A percentile compares a stretch with the other conserved stretches of the same genome.
Conservation (phyloP, 2,113 vertebrate species). For the Corythaixoides concolor region DNA sequence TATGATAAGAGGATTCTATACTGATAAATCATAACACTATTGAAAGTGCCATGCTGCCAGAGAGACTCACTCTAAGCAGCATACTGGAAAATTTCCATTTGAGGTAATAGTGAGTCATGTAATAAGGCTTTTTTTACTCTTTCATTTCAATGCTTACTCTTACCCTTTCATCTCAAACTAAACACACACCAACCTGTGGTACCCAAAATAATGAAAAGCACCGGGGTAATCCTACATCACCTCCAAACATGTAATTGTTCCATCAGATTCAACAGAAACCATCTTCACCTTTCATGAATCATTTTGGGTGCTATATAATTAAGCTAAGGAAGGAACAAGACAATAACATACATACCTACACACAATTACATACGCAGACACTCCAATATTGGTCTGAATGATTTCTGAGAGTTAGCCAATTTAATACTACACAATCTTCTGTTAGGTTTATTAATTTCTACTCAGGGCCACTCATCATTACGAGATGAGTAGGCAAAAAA, state of each 20-base stretch:
- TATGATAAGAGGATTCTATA: background rate
- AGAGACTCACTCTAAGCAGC: background rate
- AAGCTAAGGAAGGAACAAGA: background rate
- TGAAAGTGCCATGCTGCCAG: background rate
- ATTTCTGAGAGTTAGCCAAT: background rate
- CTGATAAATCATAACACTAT: background rate
- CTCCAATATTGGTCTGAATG: background rate
- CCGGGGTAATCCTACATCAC: background rate
- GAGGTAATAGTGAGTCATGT: background rate
- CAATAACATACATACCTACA: background rate
- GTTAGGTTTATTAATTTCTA: background rate
- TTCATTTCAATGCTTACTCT: background rate
- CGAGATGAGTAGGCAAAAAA: background rate
- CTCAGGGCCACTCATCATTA: background rate
- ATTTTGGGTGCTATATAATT: background rate
- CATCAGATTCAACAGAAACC: background rate
- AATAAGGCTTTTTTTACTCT: background rate
- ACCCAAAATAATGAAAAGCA: background rate
- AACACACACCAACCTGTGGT: background rate
- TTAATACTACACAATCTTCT: background rate
- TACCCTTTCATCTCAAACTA: background rate
- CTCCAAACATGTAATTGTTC: background rate
- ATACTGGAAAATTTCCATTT: background rate
- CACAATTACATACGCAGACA: background rate
- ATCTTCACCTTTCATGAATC: background rate